These are phyloP conservation scores for Macrotrachela quadricornifera DNA, from an alignment of 1,140 invertebrate genomes.

Conservation along the genomic window DNA sequence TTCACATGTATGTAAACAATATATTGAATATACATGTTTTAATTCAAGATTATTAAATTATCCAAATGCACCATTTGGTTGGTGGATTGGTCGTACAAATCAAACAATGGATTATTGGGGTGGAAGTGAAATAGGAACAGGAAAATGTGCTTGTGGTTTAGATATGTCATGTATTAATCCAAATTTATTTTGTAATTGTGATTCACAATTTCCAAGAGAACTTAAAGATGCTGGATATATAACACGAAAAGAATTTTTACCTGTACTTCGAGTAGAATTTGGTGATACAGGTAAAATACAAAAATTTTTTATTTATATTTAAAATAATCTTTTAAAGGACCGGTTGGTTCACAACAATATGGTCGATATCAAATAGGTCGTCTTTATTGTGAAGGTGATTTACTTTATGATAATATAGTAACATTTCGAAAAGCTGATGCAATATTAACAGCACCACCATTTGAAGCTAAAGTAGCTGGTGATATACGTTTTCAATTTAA, in stretches of 20 bases:
- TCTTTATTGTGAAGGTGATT: slow-evolving; percentile 70
- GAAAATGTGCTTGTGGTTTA: slow-evolving; percentile 79
- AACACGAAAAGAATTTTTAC: slow-evolving; percentile 68
- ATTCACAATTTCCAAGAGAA: slow-evolving; percentile 22
- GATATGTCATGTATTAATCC: slow-evolving; percentile 53
- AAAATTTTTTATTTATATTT: slow-evolving; percentile 26
- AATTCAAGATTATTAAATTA: slow-evolving; percentile 58
- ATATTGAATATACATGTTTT: slow-evolving; percentile 63
- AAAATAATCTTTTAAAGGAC: slow-evolving; percentile 41
- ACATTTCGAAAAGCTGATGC: slow-evolving; percentile 79
- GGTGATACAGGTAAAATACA: slow-evolving; percentile 71
- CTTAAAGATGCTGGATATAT: slow-evolving; percentile 20
- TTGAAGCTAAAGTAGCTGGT: slow-evolving; percentile 63
- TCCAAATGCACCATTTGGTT: slow-evolving; percentile 17
- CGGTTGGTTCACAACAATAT: slow-evolving; percentile 24
- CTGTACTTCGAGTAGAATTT: slow-evolving; percentile 60
- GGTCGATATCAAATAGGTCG: slow-evolving; percentile 68
- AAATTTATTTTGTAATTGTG: slow-evolving; percentile 81
- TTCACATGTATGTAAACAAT: slow-evolving; percentile 57
- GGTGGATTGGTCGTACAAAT: slow-evolving; percentile 34
- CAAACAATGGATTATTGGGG: slow-evolving; percentile 86
- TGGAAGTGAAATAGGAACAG: slow-evolving; percentile 62
- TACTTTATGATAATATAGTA: slow-evolving; percentile 73
- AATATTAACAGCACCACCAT: slow-evolving; percentile 59
- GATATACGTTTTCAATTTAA: slow-evolving; percentile 94